phyloP scores from a whole-genome alignment of 2,113 vertebrate genomes.

The Reinhardtius hippoglossoides region DNA sequence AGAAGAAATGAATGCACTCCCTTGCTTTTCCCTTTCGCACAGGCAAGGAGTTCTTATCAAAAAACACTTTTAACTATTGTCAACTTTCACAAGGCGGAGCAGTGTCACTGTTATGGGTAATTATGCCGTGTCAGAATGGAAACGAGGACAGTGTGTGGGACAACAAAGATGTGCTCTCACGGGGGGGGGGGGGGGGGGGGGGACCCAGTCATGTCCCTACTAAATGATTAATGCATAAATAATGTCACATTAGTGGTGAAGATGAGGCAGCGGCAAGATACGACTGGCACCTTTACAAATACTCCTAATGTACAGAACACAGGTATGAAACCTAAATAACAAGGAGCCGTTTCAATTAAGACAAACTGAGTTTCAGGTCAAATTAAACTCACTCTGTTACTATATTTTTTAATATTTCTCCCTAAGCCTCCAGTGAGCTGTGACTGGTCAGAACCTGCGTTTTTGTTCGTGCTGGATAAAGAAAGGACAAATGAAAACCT shows the following conservation, averaged over 20 bases:
- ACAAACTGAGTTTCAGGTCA: background rate
- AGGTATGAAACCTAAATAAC: slow-evolving; percentile 8
- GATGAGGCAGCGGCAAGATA: slow-evolving; percentile 24
- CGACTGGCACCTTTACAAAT: slow-evolving; percentile 34
- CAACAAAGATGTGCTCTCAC: slow-evolving; percentile 55
- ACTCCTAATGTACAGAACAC: background rate
- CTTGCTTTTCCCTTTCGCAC: slow-evolving; percentile 45
- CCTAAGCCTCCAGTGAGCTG: slow-evolving; percentile 1
- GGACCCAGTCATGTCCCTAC: slow-evolving; percentile 33
- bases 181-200: background rate
- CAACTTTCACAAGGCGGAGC: slow-evolving; percentile 60
- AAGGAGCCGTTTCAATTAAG: slow-evolving; percentile 31
- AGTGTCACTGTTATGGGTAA: slow-evolving; percentile 67
- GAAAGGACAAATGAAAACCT: background rate
- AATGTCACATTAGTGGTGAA: slow-evolving; percentile 49
- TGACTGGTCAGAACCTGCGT: background rate
- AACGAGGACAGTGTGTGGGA: slow-evolving; percentile 56
- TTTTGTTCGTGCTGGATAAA: slow-evolving; percentile 10
- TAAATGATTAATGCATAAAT: slow-evolving; percentile 39
- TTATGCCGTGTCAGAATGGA: slow-evolving; percentile 60
- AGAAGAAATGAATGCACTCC: slow-evolving; percentile 59
- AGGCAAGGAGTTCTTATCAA: slow-evolving; percentile 69
- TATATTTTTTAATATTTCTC: background rate
- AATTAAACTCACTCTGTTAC: background rate
- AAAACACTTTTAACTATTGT: slow-evolving; percentile 68